Conservation (phyloP, 2,113 vertebrate genomes). For the Loxodonta africana region DNA sequence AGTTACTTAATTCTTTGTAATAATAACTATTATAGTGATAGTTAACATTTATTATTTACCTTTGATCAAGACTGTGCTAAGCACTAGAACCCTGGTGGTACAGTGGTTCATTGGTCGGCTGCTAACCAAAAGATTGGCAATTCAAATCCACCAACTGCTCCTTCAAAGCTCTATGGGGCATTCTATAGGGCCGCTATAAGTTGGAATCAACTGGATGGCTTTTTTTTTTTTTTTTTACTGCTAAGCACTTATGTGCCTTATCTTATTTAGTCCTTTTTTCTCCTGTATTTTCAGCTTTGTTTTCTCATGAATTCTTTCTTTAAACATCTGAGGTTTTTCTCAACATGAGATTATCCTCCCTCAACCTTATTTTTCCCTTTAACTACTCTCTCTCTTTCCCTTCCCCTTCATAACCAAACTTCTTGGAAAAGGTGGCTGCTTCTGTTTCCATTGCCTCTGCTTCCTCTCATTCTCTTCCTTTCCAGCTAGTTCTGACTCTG, state of each 20-base stretch:
- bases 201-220: too few species aligned
- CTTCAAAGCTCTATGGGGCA: too few species aligned
- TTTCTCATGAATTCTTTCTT: conserved; percentile 54
- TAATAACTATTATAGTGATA: conserved; percentile 6
- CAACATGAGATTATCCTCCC: conserved; percentile 12
- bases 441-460: conserved; percentile 47
- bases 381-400: background rate
- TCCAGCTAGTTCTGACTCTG: background rate
- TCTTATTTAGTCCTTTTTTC: conserved; percentile 34
- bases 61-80: conserved; percentile 17
- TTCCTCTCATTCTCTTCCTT: background rate
- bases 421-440: background rate
- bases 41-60: background rate
- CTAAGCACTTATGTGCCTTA: background rate
- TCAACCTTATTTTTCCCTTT: background rate
- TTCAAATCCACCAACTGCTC: too few species aligned
- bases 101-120: too few species aligned
- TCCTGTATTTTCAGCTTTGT: conserved; percentile 39
- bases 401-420: background rate
- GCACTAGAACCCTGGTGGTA: too few species aligned
- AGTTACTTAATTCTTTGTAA: conserved; percentile 36
- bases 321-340: conserved; percentile 46
- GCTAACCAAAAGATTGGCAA: too few species aligned
- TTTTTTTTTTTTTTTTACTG: too few species aligned
- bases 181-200: too few species aligned